Conservation (phyloP, 2,888 invertebrate genomes). For the Zelleria hepariella region DNA sequence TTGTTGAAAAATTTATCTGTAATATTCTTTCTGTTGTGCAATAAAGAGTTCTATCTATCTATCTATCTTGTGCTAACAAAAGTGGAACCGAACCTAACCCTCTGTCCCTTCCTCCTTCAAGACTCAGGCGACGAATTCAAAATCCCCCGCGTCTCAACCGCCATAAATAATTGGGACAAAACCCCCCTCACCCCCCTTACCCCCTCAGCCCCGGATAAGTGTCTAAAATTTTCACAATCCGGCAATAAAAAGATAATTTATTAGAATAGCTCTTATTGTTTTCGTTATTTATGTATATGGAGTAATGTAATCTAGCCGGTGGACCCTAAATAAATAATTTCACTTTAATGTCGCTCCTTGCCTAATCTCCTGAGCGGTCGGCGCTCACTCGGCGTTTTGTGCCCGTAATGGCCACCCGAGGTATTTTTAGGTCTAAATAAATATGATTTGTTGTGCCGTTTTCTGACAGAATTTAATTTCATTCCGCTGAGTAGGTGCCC, state of each 20-base stretch:
- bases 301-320: conserved; percentile 71
- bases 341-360: conserved; percentile 71
- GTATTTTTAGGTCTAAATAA: conserved; percentile 72
- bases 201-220: conserved; percentile 60
- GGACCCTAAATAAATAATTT: conserved; percentile 72
- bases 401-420: conserved; percentile 65
- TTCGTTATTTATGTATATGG: conserved; percentile 72
- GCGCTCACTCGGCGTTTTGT: conserved; percentile 53
- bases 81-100: neutral
- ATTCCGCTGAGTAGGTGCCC: conserved; percentile 37
- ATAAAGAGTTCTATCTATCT: no score
- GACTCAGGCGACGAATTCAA: conserved; percentile 55
- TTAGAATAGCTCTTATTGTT: conserved; percentile 73
- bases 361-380: conserved; percentile 66
- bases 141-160: conserved; percentile 64
- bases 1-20: no score
- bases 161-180: conserved; percentile 72
- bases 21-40: no score
- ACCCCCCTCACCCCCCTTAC: conserved; percentile 30
- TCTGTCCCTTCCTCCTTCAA: conserved; percentile 13
- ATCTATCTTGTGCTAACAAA: no score
- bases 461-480: conserved; percentile 69
- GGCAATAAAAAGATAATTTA: conserved; percentile 73
- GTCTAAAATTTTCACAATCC: conserved; percentile 73
- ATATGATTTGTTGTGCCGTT: conserved; percentile 69